Conservation (phyloP, 2,797 vertebrate genomes). For the Macropodus opercularis region DNA sequence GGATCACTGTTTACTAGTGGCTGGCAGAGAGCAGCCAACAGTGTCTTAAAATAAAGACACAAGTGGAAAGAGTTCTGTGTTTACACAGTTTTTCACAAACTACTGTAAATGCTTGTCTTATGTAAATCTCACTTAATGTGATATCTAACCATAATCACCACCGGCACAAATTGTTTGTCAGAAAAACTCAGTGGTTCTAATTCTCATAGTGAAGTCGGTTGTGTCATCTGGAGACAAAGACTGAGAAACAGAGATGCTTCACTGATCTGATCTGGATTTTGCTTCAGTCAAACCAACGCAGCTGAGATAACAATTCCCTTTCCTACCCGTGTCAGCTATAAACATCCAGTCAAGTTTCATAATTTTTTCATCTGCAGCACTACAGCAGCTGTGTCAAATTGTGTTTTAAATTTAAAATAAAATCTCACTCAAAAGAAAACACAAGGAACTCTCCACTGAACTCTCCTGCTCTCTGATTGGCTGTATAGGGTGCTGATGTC, state of each 20-base stretch:
- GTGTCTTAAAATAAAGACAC: too few relatives aligned
- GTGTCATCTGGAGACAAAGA: neutral
- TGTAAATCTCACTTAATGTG: too few relatives aligned
- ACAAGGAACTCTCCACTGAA: neutral
- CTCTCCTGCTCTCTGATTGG: constrained; percentile 45
- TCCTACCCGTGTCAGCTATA: constrained; percentile 18
- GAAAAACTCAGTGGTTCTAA: too few relatives aligned
- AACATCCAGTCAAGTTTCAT: constrained; percentile 9
- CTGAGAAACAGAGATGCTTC: constrained; percentile 7
- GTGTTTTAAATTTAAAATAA: neutral
- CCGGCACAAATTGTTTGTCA: too few relatives aligned
- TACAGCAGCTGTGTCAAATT: constrained; percentile 6
- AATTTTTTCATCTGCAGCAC: neutral
- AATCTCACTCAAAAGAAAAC: neutral
- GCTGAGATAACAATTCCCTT: constrained; percentile 9
- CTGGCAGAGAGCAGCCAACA: too few relatives aligned
- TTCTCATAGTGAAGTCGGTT: neutral
- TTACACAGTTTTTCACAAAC: too few relatives aligned
- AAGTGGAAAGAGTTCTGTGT: too few relatives aligned
- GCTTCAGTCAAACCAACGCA: constrained; percentile 17
- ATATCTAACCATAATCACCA: too few relatives aligned
- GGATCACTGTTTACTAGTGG: too few relatives aligned
- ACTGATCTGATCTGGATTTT: constrained; percentile 25
- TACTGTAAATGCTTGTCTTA: too few relatives aligned
- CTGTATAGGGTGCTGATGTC: constrained; percentile 92